phyloP scores from a whole-genome alignment of 1,140 invertebrate genomes.

The Lucilia sericata region DNA sequence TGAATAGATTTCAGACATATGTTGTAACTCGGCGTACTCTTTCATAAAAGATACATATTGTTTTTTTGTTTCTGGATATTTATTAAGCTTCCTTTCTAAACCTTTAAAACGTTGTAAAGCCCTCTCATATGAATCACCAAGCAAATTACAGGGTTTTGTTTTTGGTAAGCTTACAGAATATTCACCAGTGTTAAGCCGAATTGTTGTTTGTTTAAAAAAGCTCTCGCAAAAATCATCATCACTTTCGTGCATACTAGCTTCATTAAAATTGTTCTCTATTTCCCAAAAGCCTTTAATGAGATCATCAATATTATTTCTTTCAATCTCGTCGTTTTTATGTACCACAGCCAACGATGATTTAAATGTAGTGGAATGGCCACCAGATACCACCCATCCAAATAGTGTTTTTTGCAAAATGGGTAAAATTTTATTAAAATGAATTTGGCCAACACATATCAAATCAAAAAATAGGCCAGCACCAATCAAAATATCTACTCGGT shows the following conservation, averaged over 20 bases:
- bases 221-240: slow-evolving; percentile 40
- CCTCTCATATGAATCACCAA: slow-evolving; percentile 43
- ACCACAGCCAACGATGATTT: background rate
- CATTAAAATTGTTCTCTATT: slow-evolving; percentile 43
- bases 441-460: slow-evolving; percentile 52
- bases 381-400: slow-evolving; percentile 60
- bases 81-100: slow-evolving; percentile 30
- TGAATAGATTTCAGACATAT: background rate
- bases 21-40: slow-evolving; percentile 24
- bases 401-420: slow-evolving; percentile 59
- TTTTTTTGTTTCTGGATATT: slow-evolving; percentile 5
- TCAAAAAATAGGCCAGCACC: slow-evolving; percentile 52
- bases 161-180: too few species aligned
- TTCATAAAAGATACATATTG: slow-evolving; percentile 32
- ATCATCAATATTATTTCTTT: background rate
- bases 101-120: slow-evolving; percentile 31
- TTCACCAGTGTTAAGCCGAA: too few species aligned
- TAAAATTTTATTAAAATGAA: slow-evolving; percentile 50
- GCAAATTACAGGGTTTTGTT: background rate
- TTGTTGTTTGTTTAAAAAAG: slow-evolving; percentile 22
- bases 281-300: slow-evolving; percentile 48
- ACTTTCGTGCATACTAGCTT: background rate
- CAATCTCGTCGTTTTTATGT: background rate
- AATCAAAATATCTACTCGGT: slow-evolving; percentile 54
- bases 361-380: slow-evolving; percentile 21